Evolutionary conservation across 2,888 invertebrate genomes (phyloP).

Genomic region (Drosophila yooni): DNA sequence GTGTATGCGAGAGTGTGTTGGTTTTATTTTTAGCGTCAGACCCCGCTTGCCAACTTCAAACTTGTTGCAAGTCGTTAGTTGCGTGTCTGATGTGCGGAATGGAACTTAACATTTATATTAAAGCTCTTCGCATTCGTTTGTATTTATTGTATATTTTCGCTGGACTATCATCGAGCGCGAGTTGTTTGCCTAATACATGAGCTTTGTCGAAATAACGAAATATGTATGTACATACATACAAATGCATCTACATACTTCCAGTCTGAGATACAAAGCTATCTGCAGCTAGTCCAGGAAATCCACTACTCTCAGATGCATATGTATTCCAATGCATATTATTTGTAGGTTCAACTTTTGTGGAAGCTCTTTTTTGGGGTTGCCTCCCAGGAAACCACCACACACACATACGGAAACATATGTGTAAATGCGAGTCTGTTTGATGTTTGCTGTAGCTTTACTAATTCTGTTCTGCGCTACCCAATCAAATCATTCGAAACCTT

Average conservation of each 20-base stretch:
- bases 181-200: conserved; percentile 16
- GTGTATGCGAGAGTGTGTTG: conserved; percentile 27
- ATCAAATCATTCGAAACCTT: not conserved
- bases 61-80: conserved; percentile 73
- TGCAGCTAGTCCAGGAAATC: conserved; percentile 7
- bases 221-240: not conserved
- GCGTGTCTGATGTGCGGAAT: conserved; percentile 66
- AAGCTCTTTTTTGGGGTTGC: conserved; percentile 34
- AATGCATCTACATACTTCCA: conserved; percentile 30
- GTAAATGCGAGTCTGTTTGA: not conserved
- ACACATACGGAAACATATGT: not conserved
- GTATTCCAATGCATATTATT: conserved; percentile 51
- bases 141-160: not conserved
- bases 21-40: conserved; percentile 73
- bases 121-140: conserved; percentile 48
- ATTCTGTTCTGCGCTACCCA: not conserved
- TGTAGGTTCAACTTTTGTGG: conserved; percentile 30
- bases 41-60: conserved; percentile 68
- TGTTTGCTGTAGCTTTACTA: not conserved
- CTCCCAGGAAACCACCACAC: conserved; percentile 23
- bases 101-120: conserved; percentile 57
- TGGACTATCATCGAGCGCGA: conserved; percentile 9
- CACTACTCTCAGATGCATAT: not conserved
- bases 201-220: conserved; percentile 18
- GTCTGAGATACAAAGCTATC: conserved; percentile 6